A percentile compares a stretch with the other conserved stretches of the same genome.
Conservation (phyloP, 1,140 invertebrate genomes). For the Ceratosolen fusciceps region DNA sequence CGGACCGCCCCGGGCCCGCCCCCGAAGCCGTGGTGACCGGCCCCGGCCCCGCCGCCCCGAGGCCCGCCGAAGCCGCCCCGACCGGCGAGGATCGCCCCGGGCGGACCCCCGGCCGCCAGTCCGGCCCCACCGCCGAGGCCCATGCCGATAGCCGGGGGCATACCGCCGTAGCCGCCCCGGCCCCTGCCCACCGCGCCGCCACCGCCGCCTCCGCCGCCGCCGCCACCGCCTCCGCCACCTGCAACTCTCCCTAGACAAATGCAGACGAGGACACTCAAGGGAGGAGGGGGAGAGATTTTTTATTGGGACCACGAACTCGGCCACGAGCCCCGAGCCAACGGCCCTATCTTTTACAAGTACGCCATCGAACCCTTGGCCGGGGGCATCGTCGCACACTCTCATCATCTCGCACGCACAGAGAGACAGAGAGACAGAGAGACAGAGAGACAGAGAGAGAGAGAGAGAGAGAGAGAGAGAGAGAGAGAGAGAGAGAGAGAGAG, state of each 20-base stretch:
- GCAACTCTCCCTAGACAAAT: conserved; percentile 30
- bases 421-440: too few species aligned
- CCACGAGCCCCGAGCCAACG: too few species aligned
- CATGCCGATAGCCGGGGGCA: conserved; percentile 46
- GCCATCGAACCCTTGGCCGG: too few species aligned
- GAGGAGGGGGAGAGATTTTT: too few species aligned
- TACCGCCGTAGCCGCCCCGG: conserved; percentile 52
- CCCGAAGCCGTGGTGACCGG: conserved; percentile 62
- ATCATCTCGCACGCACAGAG: too few species aligned
- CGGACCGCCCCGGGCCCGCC: conserved; percentile 70
- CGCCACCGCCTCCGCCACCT: conserved; percentile 51
- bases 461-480: too few species aligned
- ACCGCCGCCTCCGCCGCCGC: conserved; percentile 54
- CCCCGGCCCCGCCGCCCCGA: conserved; percentile 57
- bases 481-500: too few species aligned
- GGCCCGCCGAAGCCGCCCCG: conserved; percentile 59
- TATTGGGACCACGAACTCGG: too few species aligned
- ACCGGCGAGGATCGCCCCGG: conserved; percentile 57
- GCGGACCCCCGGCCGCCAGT: conserved; percentile 55
- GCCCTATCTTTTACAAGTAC: too few species aligned
- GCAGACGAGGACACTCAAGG: too few species aligned
- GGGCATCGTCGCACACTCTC: too few species aligned
- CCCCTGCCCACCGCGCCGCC: conserved; percentile 55
- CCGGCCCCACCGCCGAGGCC: conserved; percentile 56
- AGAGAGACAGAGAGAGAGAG: too few species aligned